Base-by-base conservation (phyloP, 2,113 vertebrate genomes). In the Limanda limanda region DNA sequence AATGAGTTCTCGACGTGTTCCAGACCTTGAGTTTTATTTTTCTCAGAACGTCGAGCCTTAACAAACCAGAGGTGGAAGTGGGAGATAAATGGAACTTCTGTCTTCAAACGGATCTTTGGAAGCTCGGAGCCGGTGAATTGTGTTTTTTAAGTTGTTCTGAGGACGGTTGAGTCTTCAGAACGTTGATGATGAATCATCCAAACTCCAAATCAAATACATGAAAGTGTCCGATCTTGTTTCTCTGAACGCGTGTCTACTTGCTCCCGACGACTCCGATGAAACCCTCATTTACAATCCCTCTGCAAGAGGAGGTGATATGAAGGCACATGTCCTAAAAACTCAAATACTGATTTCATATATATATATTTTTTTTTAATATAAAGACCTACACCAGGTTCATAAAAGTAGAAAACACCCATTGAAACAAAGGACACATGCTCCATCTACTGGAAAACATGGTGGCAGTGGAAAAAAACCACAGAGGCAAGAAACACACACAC, bases 241-340 rank as follows among this genome's bases (percentile, higher is more conserved):
- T 51, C 48, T 82, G 67, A 59, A 82, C 2, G 0, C 8, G 5
- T 20, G 18, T 8, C 37, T 37, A 31, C 54, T 47, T 57, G 71
- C 74, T 73, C 73, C 69, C 27, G 57, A 78, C 74, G 21, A 25
- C 69, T 74, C 47, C n/a, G 78, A 83, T 83, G 18, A 83, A 88
- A 86, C 83, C 89, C 86, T 90, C 88, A 83, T 79, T 75, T 65
- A 87, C 86, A 78, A 68, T 80, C 79, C 80, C 82, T 80, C 79
- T 58, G 74, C 61, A 31, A 42, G 75, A 89, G 84, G 85, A 90
- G 48, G 83, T 83, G 76, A 76, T 78, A 85, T 89, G 90, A 92
- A 94, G 91, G 88, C 90, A 92, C 90, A 63, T 80, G 81, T 88
- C 86, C 82, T 83, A 82, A 70, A 82, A 86, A 86, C 80, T 76